A percentile compares a stretch with the other conserved stretches of the same genome.
Conservation (phyloP, 1,140 invertebrate genomes). For the Meloidogyne hapla region DNA sequence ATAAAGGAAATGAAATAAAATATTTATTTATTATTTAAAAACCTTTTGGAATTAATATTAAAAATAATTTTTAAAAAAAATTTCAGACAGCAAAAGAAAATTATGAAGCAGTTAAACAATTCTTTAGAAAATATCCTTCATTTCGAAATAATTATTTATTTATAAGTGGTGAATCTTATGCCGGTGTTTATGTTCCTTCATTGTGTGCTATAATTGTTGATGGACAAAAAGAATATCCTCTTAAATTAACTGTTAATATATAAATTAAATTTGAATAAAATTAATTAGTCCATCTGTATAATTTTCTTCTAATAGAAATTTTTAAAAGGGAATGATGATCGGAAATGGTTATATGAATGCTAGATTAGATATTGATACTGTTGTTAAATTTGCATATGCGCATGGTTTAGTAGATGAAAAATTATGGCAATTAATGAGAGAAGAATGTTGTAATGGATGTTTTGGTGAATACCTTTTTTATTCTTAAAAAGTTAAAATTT, state of each 20-base stretch:
- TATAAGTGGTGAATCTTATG: slow-evolving; percentile 67
- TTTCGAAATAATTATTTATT: slow-evolving; percentile 65
- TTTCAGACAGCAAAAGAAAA: slow-evolving; percentile 64
- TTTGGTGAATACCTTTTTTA: background rate
- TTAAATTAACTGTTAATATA: slow-evolving; percentile 35
- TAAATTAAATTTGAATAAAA: background rate
- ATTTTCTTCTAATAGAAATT: too few relatives aligned
- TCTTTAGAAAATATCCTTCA: slow-evolving; percentile 68
- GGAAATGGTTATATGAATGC: slow-evolving; percentile 57
- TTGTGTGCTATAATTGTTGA: slow-evolving; percentile 65
- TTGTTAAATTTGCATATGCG: slow-evolving; percentile 51
- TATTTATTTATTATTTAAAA: too few relatives aligned
- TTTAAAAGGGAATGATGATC: slow-evolving; percentile 51
- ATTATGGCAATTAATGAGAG: slow-evolving; percentile 48
- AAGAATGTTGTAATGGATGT: slow-evolving; percentile 48
- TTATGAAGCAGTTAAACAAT: slow-evolving; percentile 66
- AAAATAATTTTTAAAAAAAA: background rate
- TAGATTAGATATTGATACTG: slow-evolving; percentile 53
- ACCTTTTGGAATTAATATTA: background rate
- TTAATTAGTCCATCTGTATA: too few relatives aligned
- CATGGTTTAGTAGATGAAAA: slow-evolving; percentile 59
- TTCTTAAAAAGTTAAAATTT: too few relatives aligned
- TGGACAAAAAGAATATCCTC: background rate
- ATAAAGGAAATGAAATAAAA: too few relatives aligned
- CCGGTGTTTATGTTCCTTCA: slow-evolving; percentile 66